Conservation (phyloP, 1,140 invertebrate species). For the Ostrea denselamellosa region DNA sequence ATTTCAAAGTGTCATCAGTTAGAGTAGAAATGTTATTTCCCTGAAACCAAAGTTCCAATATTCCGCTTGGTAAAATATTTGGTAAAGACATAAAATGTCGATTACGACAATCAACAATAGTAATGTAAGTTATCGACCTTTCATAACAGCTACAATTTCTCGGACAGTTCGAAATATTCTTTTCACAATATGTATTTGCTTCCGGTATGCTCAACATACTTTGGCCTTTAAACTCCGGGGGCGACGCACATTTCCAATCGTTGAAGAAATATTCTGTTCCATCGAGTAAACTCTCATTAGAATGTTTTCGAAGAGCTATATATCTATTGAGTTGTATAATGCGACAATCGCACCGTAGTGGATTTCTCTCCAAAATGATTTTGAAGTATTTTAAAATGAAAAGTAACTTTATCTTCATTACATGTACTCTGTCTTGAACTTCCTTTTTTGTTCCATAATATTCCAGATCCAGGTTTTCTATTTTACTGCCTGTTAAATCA, state of each 20-base stretch:
- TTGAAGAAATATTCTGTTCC: slow-evolving; percentile 62
- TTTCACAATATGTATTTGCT: slow-evolving; percentile 63
- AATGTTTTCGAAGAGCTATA: slow-evolving; percentile 16
- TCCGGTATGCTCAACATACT: slow-evolving; percentile 50
- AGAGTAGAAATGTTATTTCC: slow-evolving; percentile 60
- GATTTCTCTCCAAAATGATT: slow-evolving; percentile 58
- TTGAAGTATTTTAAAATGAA: slow-evolving; percentile 61
- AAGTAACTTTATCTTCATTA: slow-evolving; percentile 34
- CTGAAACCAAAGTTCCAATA: slow-evolving; percentile 66
- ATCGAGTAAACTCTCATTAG: slow-evolving; percentile 31
- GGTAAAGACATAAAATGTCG: slow-evolving; percentile 50
- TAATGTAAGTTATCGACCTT: slow-evolving; percentile 51
- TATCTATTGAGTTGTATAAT: slow-evolving; percentile 58
- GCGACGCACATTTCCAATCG: slow-evolving; percentile 63
- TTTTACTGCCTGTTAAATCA: slow-evolving; percentile 55
- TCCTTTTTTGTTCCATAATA: neutral
- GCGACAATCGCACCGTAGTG: slow-evolving; percentile 62
- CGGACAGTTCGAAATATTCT: slow-evolving; percentile 56
- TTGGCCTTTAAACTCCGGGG: slow-evolving; percentile 56
- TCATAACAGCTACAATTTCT: slow-evolving; percentile 60
- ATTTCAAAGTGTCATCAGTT: neutral
- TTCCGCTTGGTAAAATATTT: slow-evolving; percentile 51
- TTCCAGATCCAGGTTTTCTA: slow-evolving; percentile 48
- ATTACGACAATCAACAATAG: slow-evolving; percentile 65
- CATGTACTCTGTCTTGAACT: neutral